Base-by-base conservation (phyloP, 37 sponge, comb jelly and placozoan genomes). In the Oopsacas minuta region DNA sequence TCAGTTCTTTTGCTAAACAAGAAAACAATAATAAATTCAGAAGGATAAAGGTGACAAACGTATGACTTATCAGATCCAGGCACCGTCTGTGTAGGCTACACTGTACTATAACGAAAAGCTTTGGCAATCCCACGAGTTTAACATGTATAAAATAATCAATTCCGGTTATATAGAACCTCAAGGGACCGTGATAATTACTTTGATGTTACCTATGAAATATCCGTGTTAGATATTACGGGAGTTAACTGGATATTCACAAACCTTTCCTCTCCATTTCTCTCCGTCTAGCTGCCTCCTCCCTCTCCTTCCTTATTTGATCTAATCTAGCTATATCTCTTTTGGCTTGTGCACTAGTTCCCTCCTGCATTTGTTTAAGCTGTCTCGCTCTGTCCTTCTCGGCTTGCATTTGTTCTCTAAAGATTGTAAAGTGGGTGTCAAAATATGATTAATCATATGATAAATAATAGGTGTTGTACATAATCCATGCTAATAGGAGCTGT, bases 351-450 rank as follows among this genome's bases (percentile, higher is more conserved):
- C 75, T 61, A 25, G 75, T 20, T 12, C 75, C 75, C 75, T 61
- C 75, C 75, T 61, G 75, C 75, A 61, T 61, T 34, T 61, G 75
- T 61, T 34, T 3, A 25, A 61, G 75, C 75, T 61, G 75, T 61
- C 75, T 3, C 5, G 75, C 75, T 12, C 75, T 3, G 75, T 61
- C 75, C 75, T 12, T 3, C 75, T 61, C 75, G 17, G 20, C 20
- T 34, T 61, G 75, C 30, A n/a, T n/a, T 12, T 61, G 75, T 34
- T 61, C 75, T 12, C 75, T 61, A n/a, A 10, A 22, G 51, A 46
- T 46, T 46, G 17, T 22, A 17, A 12, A 46, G 51, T 46, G 17
- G n/a, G n/a, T n/a, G n/a, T n/a, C n/a, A n/a, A n/a, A n/a, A n/a
- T n/a, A n/a, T n/a, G n/a, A n/a, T n/a, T n/a, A n/a, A n/a, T n/a